Evolutionary conservation across 2,797 vertebrate genomes (phyloP).

Genomic region (Dicrostonyx torquatus): DNA sequence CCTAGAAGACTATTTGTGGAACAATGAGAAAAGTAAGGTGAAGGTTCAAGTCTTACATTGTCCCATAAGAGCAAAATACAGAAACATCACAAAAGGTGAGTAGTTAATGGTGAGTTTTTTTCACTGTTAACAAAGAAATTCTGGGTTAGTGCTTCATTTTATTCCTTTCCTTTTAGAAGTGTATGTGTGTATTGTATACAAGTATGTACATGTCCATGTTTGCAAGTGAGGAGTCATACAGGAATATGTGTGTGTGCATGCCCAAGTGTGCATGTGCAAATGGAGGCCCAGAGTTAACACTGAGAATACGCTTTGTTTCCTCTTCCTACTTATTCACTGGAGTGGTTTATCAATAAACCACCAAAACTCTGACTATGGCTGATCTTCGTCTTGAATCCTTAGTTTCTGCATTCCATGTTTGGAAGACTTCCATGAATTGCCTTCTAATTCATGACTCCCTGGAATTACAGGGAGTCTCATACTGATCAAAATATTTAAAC

Average conservation of each 20-base stretch:
- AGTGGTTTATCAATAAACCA: not conserved
- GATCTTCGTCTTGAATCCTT: not conserved
- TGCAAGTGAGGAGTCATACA: not conserved
- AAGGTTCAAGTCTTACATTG: accelerated
- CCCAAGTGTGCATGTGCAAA: not conserved
- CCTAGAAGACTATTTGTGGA: accelerated
- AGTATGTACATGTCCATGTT: not conserved
- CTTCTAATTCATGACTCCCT: too few relatives aligned
- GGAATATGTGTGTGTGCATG: too few relatives aligned
- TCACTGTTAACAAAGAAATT: not conserved
- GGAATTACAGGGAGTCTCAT: not conserved
- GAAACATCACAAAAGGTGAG: accelerated
- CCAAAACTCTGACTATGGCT: not conserved
- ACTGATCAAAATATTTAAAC: too few relatives aligned
- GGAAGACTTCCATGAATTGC: too few relatives aligned
- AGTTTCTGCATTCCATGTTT: not conserved
- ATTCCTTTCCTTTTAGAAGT: not conserved
- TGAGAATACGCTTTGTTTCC: not conserved
- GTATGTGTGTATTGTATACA: not conserved
- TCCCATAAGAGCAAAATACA: not conserved
- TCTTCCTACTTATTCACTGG: too few relatives aligned
- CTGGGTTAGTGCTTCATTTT: not conserved
- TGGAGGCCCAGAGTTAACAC: not conserved
- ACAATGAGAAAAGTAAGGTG: not conserved
- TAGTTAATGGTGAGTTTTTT: not conserved